These are phyloP conservation scores for Spheniscus mendiculus DNA, from an alignment of 2,113 vertebrate species.

Conservation along the genomic window DNA sequence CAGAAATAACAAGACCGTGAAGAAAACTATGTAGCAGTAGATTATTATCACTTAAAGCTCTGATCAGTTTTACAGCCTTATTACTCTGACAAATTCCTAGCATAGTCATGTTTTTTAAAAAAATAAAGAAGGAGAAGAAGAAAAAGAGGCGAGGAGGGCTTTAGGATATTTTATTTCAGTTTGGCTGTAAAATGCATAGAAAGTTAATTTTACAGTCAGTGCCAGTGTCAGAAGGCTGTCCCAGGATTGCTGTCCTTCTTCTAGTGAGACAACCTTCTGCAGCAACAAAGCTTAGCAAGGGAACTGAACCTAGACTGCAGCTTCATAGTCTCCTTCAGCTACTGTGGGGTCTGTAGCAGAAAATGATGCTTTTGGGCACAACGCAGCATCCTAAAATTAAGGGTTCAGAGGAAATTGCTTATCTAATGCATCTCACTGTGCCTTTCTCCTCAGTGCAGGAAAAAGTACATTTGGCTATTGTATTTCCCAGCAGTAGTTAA, in stretches of 20 bases:
- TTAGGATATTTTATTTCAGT: not conserved
- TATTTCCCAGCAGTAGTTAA: not conserved
- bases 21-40: not conserved
- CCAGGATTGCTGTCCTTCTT: not conserved
- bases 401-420: not conserved
- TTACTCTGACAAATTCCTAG: not conserved
- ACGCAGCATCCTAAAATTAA: not conserved
- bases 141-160: accelerated
- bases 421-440: not conserved
- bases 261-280: not conserved
- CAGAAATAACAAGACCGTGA: not conserved
- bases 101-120: not conserved
- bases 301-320: not conserved
- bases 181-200: not conserved
- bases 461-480: not conserved
- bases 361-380: not conserved
- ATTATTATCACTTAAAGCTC: not conserved
- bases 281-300: not conserved
- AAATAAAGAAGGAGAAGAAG: not conserved
- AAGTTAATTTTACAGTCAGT: not conserved
- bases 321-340: not conserved
- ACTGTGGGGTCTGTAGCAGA: not conserved
- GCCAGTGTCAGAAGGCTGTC: not conserved
- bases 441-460: not conserved
- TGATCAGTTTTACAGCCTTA: not conserved